Evolutionary conservation across 2,888 invertebrate species (phyloP), one percentile per base, ranked within the genome.

Genomic region (Cantharis nigra): DNA sequence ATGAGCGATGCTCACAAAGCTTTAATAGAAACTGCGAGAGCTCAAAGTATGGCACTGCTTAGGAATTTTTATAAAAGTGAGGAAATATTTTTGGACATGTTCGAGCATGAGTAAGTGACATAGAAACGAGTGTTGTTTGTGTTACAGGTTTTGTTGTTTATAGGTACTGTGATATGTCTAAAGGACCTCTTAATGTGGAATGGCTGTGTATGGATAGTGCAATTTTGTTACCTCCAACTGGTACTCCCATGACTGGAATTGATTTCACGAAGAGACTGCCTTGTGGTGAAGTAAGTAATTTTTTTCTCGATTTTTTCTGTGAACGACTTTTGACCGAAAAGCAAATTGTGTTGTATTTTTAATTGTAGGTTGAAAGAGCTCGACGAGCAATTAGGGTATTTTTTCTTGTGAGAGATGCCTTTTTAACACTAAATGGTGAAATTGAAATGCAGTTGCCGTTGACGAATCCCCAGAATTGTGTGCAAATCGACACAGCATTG

Each of bases 51-150:
- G 71, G 93, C 95, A 0, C 90, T 96, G 30, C 91, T 98, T 13
- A 91, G 97, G 70, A 97, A 96, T 90, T 98, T 97, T 89, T 98
- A 97, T 89, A 98, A 98, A 92, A 96, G 96, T 83, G 98, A 99
- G 89, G 98, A 99, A 86, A 97, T 99, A 84, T 99, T 99, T 89
- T 90, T 99, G 76, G 99, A 99, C 87, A 96, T 99, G 93, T 99
- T 99, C 88, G 99, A 99, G 89, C 98, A 98, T 88, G 99, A 99
- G 91, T 92, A 84, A 87, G 86, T 85, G 49, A 49, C n/a, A 7
- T 0, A n/a, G 2, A 33, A n/a, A n/a, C 4, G 28, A n/a, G 74
- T 14, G 3, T 16, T 18, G 76, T 63, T 26, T 62, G 28, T 14
- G 30, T 9, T 30, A 62, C 5, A 79, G 78, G 9, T 49, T 49